A percentile compares a stretch with the other conserved stretches of the same genome.
Evolutionary conservation across 2,888 invertebrate genomes (phyloP).

Genomic region (Quadroppia sp.): DNA sequence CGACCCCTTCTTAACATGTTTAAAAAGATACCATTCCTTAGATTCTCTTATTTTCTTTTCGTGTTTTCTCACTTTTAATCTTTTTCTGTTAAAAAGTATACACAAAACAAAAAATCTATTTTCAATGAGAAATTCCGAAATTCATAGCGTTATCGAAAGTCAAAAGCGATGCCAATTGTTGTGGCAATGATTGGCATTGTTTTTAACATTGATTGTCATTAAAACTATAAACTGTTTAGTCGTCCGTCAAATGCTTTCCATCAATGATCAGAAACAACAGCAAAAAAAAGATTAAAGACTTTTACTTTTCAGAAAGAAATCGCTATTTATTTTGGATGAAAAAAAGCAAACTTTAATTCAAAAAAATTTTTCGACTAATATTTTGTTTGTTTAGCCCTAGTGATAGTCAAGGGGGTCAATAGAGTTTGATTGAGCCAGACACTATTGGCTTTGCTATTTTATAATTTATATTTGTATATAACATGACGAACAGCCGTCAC

Average conservation of each 20-base stretch:
- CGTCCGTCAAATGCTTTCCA: conserved; percentile 9
- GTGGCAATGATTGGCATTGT: conserved; percentile 22
- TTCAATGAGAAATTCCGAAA: background rate
- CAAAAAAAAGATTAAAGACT: conserved; percentile 8
- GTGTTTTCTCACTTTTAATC: conserved; percentile 17
- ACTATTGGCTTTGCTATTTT: too few relatives aligned
- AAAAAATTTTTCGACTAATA: background rate
- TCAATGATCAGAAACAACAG: conserved; percentile 11
- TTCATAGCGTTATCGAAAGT: background rate
- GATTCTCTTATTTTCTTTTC: background rate
- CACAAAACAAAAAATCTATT: too few relatives aligned
- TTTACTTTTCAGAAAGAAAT: background rate
- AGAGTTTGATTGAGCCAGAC: too few relatives aligned
- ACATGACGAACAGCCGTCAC: too few relatives aligned
- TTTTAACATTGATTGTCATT: conserved; percentile 22
- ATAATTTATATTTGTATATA: too few relatives aligned
- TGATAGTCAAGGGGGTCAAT: too few relatives aligned
- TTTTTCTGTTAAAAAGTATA: too few relatives aligned
- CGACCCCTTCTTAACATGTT: background rate
- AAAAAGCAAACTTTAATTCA: background rate
- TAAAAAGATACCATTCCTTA: background rate
- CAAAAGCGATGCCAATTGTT: conserved; percentile 16
- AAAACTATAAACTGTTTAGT: conserved; percentile 8
- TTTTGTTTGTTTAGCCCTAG: too few relatives aligned
- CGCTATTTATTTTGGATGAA: background rate